Percentiles rank a stretch among this genome's conserved stretches.
Evolutionary conservation across 2,797 vertebrate species (phyloP).

Genomic region (Chloroceryle amazona): DNA sequence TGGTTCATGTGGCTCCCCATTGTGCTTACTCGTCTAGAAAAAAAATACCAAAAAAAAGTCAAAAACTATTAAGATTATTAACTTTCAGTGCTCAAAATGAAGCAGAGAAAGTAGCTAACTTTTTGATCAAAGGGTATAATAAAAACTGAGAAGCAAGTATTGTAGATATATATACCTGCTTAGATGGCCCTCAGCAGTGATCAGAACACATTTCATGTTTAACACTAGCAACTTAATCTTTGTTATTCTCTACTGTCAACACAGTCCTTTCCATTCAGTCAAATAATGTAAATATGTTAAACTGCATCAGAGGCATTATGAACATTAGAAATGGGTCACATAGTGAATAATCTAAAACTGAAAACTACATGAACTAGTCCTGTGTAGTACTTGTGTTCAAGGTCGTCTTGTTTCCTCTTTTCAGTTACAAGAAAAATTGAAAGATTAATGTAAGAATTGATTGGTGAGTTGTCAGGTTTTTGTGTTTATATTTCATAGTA

Average conservation of each 20-base stretch:
- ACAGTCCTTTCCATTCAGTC: not conserved
- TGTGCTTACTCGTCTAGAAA: not conserved
- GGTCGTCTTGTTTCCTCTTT: not conserved
- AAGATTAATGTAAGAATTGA: not conserved
- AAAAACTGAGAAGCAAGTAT: not conserved
- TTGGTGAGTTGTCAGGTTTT: not conserved
- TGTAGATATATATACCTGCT: not conserved
- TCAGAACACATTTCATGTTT: not conserved
- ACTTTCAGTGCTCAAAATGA: not conserved
- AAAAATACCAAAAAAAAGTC: slow-evolving; percentile 25
- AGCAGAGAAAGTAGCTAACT: not conserved
- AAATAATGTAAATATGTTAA: not conserved
- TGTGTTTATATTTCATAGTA: not conserved
- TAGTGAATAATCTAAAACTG: not conserved
- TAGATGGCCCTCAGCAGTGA: not conserved
- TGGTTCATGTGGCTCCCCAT: not conserved
- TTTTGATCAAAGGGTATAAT: not conserved
- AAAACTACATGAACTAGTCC: not conserved
- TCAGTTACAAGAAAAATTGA: not conserved
- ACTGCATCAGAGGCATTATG: not conserved
- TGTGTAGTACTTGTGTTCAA: not conserved
- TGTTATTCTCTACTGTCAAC: not conserved
- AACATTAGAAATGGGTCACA: not conserved
- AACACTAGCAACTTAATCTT: not conserved
- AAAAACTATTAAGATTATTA: not conserved